These are phyloP conservation scores for Melanaphis sacchari DNA, from an alignment of 1,140 invertebrate species.

Conservation along the genomic window DNA sequence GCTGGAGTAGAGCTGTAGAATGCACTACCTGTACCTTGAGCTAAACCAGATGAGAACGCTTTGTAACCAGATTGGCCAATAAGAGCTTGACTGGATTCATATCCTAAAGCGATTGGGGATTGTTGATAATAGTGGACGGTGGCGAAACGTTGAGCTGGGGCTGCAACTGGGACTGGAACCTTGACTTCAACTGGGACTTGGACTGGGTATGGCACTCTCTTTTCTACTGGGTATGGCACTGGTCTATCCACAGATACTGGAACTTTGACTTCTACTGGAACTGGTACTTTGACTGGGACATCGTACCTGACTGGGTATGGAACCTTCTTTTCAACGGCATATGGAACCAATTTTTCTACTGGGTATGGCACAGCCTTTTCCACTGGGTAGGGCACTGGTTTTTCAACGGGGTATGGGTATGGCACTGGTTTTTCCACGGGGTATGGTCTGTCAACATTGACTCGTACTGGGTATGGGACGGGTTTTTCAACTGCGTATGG, in stretches of 20 bases:
- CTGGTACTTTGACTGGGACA: conserved; percentile 75
- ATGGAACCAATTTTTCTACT: conserved; percentile 69
- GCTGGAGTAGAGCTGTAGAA: conserved; percentile 24
- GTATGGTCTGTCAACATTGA: conserved; percentile 59
- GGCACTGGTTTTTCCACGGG: conserved; percentile 76
- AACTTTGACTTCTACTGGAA: conserved; percentile 66
- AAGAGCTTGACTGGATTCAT: background rate
- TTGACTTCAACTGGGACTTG: conserved; percentile 72
- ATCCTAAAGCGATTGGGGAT: background rate
- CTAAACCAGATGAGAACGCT: background rate
- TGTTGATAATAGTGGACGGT: conserved; percentile 52
- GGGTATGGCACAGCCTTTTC: conserved; percentile 62
- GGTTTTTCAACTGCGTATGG: conserved; percentile 69
- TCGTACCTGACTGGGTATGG: conserved; percentile 73
- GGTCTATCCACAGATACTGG: conserved; percentile 77
- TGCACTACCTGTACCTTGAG: background rate
- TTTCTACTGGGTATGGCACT: conserved; percentile 75
- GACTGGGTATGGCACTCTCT: conserved; percentile 72
- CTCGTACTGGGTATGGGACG: conserved; percentile 63
- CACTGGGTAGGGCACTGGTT: conserved; percentile 67
- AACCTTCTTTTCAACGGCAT: conserved; percentile 74
- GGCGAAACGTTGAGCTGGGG: conserved; percentile 66
- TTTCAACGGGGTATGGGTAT: conserved; percentile 67
- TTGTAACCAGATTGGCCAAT: conserved; percentile 8
- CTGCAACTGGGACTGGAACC: conserved; percentile 59